A percentile compares a stretch with the other conserved stretches of the same genome.
Conservation (phyloP, 2,797 vertebrate species). For the Mastacembelus armatus region DNA sequence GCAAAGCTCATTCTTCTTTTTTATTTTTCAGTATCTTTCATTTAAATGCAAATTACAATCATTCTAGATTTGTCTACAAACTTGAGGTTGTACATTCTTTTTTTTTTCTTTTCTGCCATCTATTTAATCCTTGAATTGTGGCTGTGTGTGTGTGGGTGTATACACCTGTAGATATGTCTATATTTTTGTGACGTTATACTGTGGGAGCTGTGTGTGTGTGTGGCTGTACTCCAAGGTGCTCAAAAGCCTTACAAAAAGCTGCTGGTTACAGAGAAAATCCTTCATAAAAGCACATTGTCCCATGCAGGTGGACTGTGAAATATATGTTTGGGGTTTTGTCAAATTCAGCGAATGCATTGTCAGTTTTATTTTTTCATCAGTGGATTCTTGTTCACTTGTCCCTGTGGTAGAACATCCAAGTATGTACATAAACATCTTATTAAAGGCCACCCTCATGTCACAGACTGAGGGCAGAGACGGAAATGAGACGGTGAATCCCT, state of each 20-base stretch:
- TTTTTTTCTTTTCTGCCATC: constrained; percentile 28
- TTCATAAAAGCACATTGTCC: constrained; percentile 49
- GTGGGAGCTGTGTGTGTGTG: constrained; percentile 47
- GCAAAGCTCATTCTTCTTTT: constrained; percentile 26
- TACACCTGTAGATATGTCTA: constrained; percentile 46
- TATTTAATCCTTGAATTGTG: constrained; percentile 55
- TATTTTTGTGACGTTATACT: constrained; percentile 57
- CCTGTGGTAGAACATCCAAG: background rate
- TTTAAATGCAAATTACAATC: constrained; percentile 30
- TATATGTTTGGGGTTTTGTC: background rate
- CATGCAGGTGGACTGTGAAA: constrained; percentile 29
- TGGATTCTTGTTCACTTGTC: background rate
- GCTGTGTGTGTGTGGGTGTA: constrained; percentile 34
- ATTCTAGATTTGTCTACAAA: constrained; percentile 28
- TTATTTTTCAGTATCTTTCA: constrained; percentile 23
- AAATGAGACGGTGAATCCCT: constrained; percentile 9
- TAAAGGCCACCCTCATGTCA: background rate
- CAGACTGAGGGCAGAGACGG: background rate
- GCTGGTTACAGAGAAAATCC: constrained; percentile 62
- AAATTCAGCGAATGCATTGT: background rate
- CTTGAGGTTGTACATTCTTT: constrained; percentile 34
- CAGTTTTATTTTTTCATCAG: background rate
- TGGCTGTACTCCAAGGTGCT: constrained; percentile 66
- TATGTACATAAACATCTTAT: background rate
- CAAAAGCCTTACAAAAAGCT: constrained; percentile 78